phyloP scores from a whole-genome alignment of 2,888 invertebrate genomes.

The Octodonta nipae region DNA sequence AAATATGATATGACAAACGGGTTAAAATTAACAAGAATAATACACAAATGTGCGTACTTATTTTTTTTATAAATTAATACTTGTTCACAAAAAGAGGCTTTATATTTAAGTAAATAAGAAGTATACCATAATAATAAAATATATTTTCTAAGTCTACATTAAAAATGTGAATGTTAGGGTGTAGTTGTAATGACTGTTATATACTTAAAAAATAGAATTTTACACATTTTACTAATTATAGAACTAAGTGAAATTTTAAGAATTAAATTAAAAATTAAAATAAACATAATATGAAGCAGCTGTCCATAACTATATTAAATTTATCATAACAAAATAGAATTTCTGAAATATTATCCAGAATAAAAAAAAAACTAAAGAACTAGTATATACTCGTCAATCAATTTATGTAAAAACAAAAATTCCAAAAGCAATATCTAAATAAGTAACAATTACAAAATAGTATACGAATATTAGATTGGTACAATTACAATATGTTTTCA shows the following conservation, averaged over 20 bases:
- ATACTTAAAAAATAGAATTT: conserved; percentile 18
- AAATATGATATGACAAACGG: too few species aligned
- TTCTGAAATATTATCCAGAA: conserved; percentile 11
- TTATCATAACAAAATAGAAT: conserved; percentile 5
- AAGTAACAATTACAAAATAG: conserved; percentile 20
- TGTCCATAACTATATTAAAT: conserved; percentile 13
- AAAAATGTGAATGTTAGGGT: conserved; percentile 26
- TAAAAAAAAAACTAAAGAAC: conserved; percentile 14
- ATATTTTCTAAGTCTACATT: conserved; percentile 30
- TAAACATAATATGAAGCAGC: conserved; percentile 16
- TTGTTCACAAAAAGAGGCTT: too few species aligned
- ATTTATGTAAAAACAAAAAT: conserved; percentile 16
- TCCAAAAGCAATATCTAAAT: conserved; percentile 15
- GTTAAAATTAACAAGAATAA: too few species aligned
- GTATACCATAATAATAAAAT: conserved; percentile 30
- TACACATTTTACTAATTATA: conserved; percentile 13
- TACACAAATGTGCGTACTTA: too few species aligned
- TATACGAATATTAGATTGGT: conserved; percentile 10
- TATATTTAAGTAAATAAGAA: too few species aligned
- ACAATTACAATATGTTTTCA: conserved; percentile 15
- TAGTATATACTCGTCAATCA: conserved; percentile 22
- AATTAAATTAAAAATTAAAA: conserved; percentile 1
- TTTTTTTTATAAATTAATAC: too few species aligned
- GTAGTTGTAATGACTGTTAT: conserved; percentile 18
- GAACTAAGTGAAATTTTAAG: conserved; percentile 1